Evolutionary conservation across 2,113 vertebrate genomes (phyloP).

Genomic region (Diadophis punctatus): DNA sequence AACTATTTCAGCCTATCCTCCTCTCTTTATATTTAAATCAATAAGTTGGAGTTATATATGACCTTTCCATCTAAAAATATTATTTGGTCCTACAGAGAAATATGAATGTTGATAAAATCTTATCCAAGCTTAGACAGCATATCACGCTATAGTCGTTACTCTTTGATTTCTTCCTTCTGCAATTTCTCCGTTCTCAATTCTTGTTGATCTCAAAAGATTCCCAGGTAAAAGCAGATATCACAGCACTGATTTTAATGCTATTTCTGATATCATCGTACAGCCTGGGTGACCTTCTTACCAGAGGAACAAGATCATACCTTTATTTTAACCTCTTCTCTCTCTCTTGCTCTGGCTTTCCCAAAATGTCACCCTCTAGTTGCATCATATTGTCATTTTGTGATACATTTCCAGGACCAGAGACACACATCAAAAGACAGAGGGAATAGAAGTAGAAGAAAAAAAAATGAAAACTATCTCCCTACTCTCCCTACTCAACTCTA

Average conservation of each 20-base stretch:
- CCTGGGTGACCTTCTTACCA: no score
- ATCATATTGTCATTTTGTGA: background rate
- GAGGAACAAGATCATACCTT: background rate
- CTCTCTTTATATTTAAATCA: background rate
- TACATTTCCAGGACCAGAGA: background rate
- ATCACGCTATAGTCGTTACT: no score
- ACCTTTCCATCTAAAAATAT: background rate
- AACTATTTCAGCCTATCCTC: background rate
- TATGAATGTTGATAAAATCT: background rate
- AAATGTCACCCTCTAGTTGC: background rate
- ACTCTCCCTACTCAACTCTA: background rate
- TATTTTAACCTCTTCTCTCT: background rate
- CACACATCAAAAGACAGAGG: background rate
- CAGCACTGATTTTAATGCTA: background rate
- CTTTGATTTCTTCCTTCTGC: background rate
- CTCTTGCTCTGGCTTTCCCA: background rate
- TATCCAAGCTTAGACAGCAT: background rate
- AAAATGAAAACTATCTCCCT: background rate
- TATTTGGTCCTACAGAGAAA: background rate
- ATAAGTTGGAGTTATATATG: background rate
- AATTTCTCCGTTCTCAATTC: background rate
- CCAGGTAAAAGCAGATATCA: background rate
- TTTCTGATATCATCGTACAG: background rate
- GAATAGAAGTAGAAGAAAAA: background rate
- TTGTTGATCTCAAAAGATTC: background rate